phyloP scores from a whole-genome alignment of 1,140 invertebrate genomes.

The Pseudomyrmex gracilis region DNA sequence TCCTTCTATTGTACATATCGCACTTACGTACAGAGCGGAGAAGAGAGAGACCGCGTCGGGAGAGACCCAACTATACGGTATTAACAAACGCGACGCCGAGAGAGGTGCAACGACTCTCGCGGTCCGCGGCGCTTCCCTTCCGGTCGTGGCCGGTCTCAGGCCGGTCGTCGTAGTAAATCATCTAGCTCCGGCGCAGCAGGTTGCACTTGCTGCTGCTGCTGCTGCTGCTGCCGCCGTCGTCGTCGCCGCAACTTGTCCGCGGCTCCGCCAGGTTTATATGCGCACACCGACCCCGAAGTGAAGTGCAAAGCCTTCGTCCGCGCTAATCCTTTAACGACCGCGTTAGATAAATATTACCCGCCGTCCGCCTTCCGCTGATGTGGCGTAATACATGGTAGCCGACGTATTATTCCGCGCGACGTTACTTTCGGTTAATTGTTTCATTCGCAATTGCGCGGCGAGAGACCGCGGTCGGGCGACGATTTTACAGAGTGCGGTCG shows the following conservation, averaged over 20 bases:
- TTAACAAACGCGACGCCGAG: background rate
- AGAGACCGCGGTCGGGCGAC: too few relatives aligned
- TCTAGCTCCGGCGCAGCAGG: conserved; percentile 64
- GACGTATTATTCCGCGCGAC: background rate
- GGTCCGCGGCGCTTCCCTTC: conserved; percentile 57
- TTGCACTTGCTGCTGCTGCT: conserved; percentile 57
- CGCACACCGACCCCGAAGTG: background rate
- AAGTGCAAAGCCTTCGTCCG: conserved; percentile 22
- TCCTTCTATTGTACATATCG: conserved; percentile 70
- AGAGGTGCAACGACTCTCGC: conserved; percentile 68
- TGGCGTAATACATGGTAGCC: background rate
- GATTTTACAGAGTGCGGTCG: too few relatives aligned
- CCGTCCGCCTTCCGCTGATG: too few relatives aligned
- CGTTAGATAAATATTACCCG: conserved; percentile 32
- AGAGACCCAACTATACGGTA: background rate
- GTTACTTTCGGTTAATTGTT: background rate
- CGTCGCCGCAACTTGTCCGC: conserved; percentile 1
- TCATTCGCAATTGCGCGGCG: background rate
- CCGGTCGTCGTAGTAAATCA: conserved; percentile 64
- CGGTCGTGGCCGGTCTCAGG: conserved; percentile 56
- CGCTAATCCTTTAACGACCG: conserved; percentile 38
- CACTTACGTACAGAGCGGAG: conserved; percentile 13
- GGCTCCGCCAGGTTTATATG: conserved; percentile 13
- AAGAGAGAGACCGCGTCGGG: conserved; percentile 20
- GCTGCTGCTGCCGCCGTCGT: conserved; percentile 53